Base-by-base conservation (phyloP, 2,113 vertebrate genomes). In the Poeciliopsis turrubarensis region DNA sequence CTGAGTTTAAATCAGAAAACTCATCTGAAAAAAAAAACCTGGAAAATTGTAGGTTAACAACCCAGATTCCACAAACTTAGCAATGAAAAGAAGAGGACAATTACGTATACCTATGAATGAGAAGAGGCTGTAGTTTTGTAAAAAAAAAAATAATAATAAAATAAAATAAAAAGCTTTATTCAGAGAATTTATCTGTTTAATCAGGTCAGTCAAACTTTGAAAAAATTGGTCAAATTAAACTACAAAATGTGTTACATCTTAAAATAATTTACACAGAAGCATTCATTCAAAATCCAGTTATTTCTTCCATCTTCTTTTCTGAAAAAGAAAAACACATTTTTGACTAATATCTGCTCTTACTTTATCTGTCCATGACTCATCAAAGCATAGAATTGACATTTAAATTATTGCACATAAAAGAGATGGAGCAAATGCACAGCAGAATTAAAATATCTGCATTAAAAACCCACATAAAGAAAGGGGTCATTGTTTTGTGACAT, bases 401-500 rank as follows among this genome's bases (percentile, higher is more conserved):
- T 51, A 27, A 47, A 37, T 32, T n/a, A 62, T n/a, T n/a, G 41
- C 11, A 14, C 32, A 69, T 72, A 71, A 17, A 77, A 4, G 79
- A 0, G 4, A 13, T 41, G 14, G 29, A 5, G 4, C 1, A 17
- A 30, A 47, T n/a, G 65, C 44, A 27, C 30, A 44, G 61, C 29
- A 68, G 0, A 73, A 76, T 19, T 31, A 6, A 82, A 75, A 63
- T 64, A 12, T 67, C 73, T 30, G 14, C 7, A 61, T 37, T 57
- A 60, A 78, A 81, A 75, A n/a, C 1, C 57, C 76, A 32, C 5
- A 74, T 65, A 27, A 2, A 41, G 8, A 30, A 47, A 47, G 65
- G 11, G 17, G 22, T 75, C 41, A 54, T 34, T 41, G 63, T 65
- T 75, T 60, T 77, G 65, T 51, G 1, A 65, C 72, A 65, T 79